A percentile compares a stretch with the other conserved stretches of the same genome.
These are phyloP conservation scores for Leptopilina drosophilae DNA, from an alignment of 2,888 invertebrate genomes.

Conservation along the genomic window DNA sequence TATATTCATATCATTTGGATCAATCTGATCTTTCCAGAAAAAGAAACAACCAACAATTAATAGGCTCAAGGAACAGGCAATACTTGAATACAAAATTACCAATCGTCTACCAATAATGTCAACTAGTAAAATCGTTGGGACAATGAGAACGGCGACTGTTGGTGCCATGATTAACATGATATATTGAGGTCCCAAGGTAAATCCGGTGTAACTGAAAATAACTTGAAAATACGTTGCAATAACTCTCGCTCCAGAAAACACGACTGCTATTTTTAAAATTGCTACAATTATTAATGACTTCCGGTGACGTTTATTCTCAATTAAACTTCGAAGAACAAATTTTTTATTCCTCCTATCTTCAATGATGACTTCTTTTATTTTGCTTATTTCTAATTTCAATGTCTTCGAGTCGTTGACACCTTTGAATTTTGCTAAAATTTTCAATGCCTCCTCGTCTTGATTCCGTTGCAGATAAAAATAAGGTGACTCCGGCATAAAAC, in stretches of 20 bases:
- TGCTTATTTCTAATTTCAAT: slow-evolving; percentile 79
- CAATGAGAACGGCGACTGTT: slow-evolving; percentile 79
- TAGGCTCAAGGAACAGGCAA: slow-evolving; percentile 79
- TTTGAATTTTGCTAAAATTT: slow-evolving; percentile 80
- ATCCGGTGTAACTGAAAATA: slow-evolving; percentile 81
- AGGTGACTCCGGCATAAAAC: slow-evolving; percentile 84
- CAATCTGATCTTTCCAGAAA: slow-evolving; percentile 77
- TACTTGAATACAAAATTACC: slow-evolving; percentile 78
- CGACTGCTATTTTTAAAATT: slow-evolving; percentile 81
- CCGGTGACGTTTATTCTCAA: slow-evolving; percentile 78
- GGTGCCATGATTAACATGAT: slow-evolving; percentile 79
- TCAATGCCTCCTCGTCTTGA: slow-evolving; percentile 79
- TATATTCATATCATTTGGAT: slow-evolving; percentile 77
- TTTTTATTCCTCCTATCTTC: not conserved
- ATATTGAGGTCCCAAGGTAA: slow-evolving; percentile 77
- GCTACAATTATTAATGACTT: slow-evolving; percentile 81
- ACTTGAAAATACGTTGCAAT: slow-evolving; percentile 81
- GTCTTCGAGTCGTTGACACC: slow-evolving; percentile 74
- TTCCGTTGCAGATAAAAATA: slow-evolving; percentile 80
- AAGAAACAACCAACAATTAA: slow-evolving; percentile 80
- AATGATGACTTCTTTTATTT: slow-evolving; percentile 79
- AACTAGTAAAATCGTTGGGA: slow-evolving; percentile 80
- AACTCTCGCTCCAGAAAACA: slow-evolving; percentile 82
- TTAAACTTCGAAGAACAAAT: slow-evolving; percentile 71
- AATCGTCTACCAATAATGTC: slow-evolving; percentile 82